Evolutionary conservation across 2,888 invertebrate species (phyloP).

Genomic region (Catonia carolina): DNA sequence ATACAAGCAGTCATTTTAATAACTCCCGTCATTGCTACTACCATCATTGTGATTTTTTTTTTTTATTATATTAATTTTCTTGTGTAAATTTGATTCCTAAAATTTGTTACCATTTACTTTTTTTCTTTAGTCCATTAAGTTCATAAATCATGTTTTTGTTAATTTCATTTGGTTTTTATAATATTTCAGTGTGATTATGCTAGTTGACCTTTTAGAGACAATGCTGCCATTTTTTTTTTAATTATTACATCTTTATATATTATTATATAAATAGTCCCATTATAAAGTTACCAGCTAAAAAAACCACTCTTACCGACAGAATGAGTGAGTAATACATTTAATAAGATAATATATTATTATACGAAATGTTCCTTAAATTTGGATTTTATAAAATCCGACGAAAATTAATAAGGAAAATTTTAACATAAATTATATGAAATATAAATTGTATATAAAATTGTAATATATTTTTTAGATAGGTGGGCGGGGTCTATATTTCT

Average conservation of each 20-base stretch:
- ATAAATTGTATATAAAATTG: conserved; percentile 5
- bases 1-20: background rate
- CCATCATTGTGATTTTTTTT: background rate
- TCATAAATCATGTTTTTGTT: background rate
- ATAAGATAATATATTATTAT: too few species aligned
- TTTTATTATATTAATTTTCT: conserved; percentile 25
- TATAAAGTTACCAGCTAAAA: conserved; percentile 9
- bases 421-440: background rate
- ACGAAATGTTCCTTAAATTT: conserved; percentile 4
- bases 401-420: background rate
- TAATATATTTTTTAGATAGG: conserved; percentile 5
- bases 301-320: background rate
- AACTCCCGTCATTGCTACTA: background rate
- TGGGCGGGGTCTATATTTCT: conserved; percentile 4
- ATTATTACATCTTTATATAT: background rate
- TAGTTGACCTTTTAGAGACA: background rate
- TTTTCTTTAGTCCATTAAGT: conserved; percentile 3
- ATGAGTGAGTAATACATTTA: too few species aligned
- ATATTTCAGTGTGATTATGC: too few species aligned
- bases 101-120: conserved; percentile 30
- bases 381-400: background rate
- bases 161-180: too few species aligned
- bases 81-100: conserved; percentile 29
- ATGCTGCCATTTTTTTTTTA: conserved; percentile 11
- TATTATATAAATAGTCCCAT: conserved; percentile 8